These are phyloP conservation scores for Heterodera filipjevi DNA, from an alignment of 2,888 invertebrate genomes.

Conservation along the genomic window DNA sequence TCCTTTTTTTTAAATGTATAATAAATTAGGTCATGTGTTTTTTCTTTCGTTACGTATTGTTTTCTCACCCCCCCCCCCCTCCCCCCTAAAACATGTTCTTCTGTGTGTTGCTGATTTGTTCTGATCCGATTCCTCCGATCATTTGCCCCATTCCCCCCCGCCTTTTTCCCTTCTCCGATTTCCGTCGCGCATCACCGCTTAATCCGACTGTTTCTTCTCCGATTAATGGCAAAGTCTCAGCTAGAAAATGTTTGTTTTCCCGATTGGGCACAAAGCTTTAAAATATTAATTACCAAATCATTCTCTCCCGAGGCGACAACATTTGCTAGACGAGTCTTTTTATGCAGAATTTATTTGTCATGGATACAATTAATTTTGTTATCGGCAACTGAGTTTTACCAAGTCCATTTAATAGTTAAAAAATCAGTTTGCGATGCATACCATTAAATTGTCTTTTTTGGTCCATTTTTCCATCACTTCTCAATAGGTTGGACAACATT, in stretches of 20 bases:
- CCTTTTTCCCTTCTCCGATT: background rate
- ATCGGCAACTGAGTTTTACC: too few species aligned
- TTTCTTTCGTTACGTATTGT: background rate
- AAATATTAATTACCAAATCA: background rate
- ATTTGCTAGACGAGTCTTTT: too few species aligned
- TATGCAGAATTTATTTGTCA: too few species aligned
- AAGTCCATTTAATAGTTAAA: too few species aligned
- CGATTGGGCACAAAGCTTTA: background rate
- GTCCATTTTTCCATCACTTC: too few species aligned
- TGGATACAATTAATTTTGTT: too few species aligned
- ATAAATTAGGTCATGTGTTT: background rate
- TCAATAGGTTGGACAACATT: too few species aligned
- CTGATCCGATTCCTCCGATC: conserved; percentile 25
- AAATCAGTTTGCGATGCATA: too few species aligned
- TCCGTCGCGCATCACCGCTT: conserved; percentile 21
- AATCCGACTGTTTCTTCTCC: conserved; percentile 12
- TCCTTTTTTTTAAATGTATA: background rate
- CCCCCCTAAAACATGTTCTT: background rate
- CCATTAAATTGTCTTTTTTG: too few species aligned
- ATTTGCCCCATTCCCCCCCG: background rate
- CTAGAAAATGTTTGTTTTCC: conserved; percentile 3
- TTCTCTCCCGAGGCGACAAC: too few species aligned
- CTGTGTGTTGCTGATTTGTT: background rate
- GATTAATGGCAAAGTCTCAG: background rate
- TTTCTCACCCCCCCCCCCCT: background rate